Evolutionary conservation across 2,113 vertebrate genomes (phyloP), one percentile per base, ranked within the genome.

Genomic region (Thymallus thymallus): DNA sequence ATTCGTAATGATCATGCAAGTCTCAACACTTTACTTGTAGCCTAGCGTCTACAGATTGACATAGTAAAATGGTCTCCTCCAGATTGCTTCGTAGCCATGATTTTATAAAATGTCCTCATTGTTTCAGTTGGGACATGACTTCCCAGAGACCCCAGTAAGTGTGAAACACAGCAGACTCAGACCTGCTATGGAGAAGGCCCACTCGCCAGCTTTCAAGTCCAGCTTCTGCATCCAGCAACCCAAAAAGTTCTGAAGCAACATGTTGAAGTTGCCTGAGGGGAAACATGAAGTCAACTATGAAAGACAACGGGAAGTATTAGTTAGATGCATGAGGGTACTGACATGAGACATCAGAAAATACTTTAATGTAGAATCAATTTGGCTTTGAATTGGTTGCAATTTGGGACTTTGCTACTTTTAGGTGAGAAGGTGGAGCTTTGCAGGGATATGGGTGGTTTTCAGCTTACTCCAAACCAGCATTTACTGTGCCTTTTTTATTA

Each of bases 211-310:
- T 51, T 51, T 51, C 30, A 94, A 92, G 82, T 90, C 86, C 48
- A 51, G 48, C 73, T 91, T 93, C 79, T 87, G 91, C 88, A 98
- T 98, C 88, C 96, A 99, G 70, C 98, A 99, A 90, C 97, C 98
- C 13, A 92, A 94, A 77, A 99, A 97, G 89, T 96, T 81, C 88
- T 98, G 92, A 96, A 78, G 20, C 62, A 77, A 12, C 18, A 1
- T 23, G 68, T 69, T 22, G 6, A 0, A 67, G n/a, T 60, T 12
- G 18, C 66, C 78, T 58, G 6, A 67, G 71, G 69, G 70, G 56
- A 74, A 18, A 0, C 51, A 73, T 76, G 46, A 41, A 76, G 69
- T 83, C 74, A 35, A 60, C 64, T 69, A 74, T 83, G 68, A 67
- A 67, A 80, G 48, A 68, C 22, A 76, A 75, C 79, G 48, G 80